Percentiles rank a stretch among this genome's conserved stretches.
phyloP scores from a whole-genome alignment of 2,113 vertebrate genomes.

The Silurus glanis region DNA sequence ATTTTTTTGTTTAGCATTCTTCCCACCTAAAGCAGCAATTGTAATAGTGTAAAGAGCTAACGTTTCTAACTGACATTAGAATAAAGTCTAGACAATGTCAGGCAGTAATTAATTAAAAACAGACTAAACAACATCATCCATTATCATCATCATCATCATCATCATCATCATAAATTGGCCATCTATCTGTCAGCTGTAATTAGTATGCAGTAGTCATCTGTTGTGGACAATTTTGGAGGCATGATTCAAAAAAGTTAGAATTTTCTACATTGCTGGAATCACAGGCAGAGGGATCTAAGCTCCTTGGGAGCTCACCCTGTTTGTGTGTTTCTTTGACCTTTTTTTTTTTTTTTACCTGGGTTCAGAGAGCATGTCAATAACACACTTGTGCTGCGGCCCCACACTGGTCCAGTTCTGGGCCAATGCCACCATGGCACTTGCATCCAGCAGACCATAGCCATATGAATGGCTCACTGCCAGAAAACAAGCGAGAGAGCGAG shows the following conservation, averaged over 20 bases:
- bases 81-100: slow-evolving; percentile 10
- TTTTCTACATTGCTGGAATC: not conserved
- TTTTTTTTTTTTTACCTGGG: slow-evolving; percentile 74
- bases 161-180: not conserved
- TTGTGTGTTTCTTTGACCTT: slow-evolving; percentile 13
- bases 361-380: slow-evolving; percentile 83
- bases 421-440: slow-evolving; percentile 86
- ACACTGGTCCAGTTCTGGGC: slow-evolving; percentile 92
- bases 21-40: not conserved
- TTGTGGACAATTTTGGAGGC: not conserved
- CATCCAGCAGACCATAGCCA: slow-evolving; percentile 90
- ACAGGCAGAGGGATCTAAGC: not conserved
- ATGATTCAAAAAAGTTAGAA: not conserved
- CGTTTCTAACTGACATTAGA: not conserved
- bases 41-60: not conserved
- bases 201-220: not conserved
- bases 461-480: slow-evolving; percentile 93
- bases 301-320: not conserved
- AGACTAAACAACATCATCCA: not conserved
- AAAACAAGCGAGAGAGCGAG: slow-evolving; percentile 16
- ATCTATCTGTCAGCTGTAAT: slow-evolving; percentile 6
- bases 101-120: not conserved
- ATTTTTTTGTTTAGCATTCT: not conserved
- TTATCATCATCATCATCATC: not conserved
- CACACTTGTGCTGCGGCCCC: slow-evolving; percentile 86